Percentiles rank a stretch among this genome's conserved stretches.
Conservation (phyloP, 2,113 vertebrate genomes). For the Sialia sialis region DNA sequence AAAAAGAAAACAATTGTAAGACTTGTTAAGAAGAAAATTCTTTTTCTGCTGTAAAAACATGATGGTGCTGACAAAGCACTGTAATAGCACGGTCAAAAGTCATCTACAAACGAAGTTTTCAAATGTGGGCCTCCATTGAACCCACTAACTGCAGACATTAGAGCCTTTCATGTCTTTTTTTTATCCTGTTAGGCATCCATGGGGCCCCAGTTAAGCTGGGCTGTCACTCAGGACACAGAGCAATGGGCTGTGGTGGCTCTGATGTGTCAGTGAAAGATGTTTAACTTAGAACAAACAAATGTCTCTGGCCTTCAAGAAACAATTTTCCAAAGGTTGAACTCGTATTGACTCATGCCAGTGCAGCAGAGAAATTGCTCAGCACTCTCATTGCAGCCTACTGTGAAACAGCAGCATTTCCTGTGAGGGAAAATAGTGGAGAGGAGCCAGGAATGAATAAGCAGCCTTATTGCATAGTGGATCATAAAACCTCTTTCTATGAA, state of each 20-base stretch:
- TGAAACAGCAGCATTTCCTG: background rate
- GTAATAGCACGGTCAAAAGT: background rate
- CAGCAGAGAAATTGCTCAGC: background rate
- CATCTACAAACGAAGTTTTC: background rate
- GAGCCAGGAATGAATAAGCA: conserved; percentile 15
- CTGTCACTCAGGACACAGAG: background rate
- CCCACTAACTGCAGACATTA: background rate
- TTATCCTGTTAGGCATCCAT: background rate
- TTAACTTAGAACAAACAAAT: conserved; percentile 42
- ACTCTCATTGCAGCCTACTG: background rate
- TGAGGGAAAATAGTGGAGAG: background rate
- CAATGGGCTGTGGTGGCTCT: background rate
- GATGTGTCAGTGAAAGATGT: background rate
- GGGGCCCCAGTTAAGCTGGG: background rate
- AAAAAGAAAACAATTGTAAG: background rate
- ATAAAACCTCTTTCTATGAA: background rate
- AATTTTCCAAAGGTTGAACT: conserved; percentile 55
- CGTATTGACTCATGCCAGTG: background rate
- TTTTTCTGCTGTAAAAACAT: background rate
- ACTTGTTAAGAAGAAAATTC: background rate
- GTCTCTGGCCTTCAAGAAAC: conserved; percentile 50
- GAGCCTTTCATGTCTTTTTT: background rate
- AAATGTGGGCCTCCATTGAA: background rate
- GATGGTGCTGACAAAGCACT: background rate
- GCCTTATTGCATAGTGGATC: background rate